Base-by-base conservation (phyloP, 2,888 invertebrate species). In the Polyommatus icarus region DNA sequence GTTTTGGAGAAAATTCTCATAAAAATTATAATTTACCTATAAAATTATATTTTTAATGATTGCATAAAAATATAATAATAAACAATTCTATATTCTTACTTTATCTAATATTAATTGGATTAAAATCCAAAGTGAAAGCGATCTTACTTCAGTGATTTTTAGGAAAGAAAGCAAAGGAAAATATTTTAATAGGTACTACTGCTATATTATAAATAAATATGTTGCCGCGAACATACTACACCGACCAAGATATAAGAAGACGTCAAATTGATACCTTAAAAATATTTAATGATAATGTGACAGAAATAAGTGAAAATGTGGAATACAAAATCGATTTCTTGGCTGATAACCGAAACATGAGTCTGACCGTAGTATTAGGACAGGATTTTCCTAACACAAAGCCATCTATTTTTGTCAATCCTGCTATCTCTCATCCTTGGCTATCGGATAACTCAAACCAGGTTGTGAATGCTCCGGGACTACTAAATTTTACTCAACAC, bases 261-360 rank as follows among this genome's bases (percentile, higher is more conserved):
- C 95, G 96, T 46, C 97, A 97, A 93, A 97, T 97, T 82, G 96
- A 97, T 86, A 97, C 97, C 6, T 88, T 97, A 82, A 97, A 97
- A 92, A 95, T 97, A 83, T 97, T 97, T 86, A 97, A 97, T 87
- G 97, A 96, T 83, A 96, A 97, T 92, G 97, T 97, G 32, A 90
- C 95, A 36, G 97, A 97, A 92, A 89, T 97, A 1, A 93, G 92
- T 73, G 96, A 96, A 87, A 96, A 96, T 85, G 94, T 95, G 0
- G 97, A 97, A 85, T 97, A 97, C 85, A 95, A 96, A 83, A 95
- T 97, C 1, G 95, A 96, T 83, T 97, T 97, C 84, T 89, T 92
- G 61, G 95, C 96, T 67, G 96, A 96, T 36, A 95, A 95, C 24
- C 95, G 95, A 83, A 95, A 95, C 84, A 95, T 97, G 90, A 95